These are phyloP conservation scores for Parauchenoglanis ngamensis DNA, from an alignment of 2,797 vertebrate species.

Conservation along the genomic window DNA sequence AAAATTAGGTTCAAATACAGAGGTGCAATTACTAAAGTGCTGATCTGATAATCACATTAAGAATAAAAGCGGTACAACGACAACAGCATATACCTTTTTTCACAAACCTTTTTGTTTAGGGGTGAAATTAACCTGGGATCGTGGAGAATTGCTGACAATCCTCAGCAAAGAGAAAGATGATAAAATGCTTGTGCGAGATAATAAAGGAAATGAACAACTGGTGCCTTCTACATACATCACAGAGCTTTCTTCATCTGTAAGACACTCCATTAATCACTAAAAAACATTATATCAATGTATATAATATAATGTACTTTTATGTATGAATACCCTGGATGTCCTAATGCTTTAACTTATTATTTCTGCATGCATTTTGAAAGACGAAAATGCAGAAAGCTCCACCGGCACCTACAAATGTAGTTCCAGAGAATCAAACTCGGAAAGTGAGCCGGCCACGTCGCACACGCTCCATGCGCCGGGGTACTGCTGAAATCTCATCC, in stretches of 20 bases:
- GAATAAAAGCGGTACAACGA: neutral
- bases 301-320: neutral
- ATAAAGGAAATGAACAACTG: slow-evolving; percentile 63
- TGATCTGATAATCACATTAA: neutral
- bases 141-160: slow-evolving; percentile 61
- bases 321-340: neutral
- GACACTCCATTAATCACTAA: slow-evolving; percentile 4
- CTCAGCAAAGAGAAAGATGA: slow-evolving; percentile 53
- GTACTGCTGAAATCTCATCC: slow-evolving; percentile 68
- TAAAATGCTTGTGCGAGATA: slow-evolving; percentile 63
- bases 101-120: slow-evolving; percentile 54
- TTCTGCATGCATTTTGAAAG: slow-evolving; percentile 23
- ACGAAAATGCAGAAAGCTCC: slow-evolving; percentile 47
- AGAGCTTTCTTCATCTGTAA: slow-evolving; percentile 61
- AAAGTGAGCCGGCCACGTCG: slow-evolving; percentile 63
- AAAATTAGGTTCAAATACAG: slow-evolving; percentile 66
- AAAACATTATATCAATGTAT: neutral
- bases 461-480: slow-evolving; percentile 64
- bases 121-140: slow-evolving; percentile 58
- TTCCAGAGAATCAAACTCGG: slow-evolving; percentile 50
- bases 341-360: slow-evolving; percentile 7
- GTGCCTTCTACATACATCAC: slow-evolving; percentile 66
- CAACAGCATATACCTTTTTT: neutral
- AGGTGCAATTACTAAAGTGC: slow-evolving; percentile 62
- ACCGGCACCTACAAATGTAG: slow-evolving; percentile 47